Conservation (phyloP, 2,113 vertebrate genomes). For the Chroicocephalus ridibundus region DNA sequence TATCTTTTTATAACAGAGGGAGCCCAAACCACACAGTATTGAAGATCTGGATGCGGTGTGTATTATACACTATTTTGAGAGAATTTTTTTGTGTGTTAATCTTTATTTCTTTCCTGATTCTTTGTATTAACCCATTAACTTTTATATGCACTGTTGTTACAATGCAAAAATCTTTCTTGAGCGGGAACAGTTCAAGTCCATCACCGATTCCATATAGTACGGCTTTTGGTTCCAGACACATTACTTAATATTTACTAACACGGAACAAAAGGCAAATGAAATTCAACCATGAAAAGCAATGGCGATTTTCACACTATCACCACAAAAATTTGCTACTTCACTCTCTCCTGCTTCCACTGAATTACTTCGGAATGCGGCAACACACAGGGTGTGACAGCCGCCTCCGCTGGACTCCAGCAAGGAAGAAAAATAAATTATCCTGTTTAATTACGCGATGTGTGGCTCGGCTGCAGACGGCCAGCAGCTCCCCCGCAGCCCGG, state of each 20-base stretch:
- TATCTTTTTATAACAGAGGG: neutral
- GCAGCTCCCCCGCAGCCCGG: neutral
- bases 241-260: neutral
- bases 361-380: accelerated
- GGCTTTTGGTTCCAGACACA: neutral
- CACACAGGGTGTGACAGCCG: too few relatives aligned
- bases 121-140: neutral
- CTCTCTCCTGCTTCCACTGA: neutral
- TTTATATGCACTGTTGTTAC: neutral
- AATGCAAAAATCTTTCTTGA: neutral
- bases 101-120: neutral
- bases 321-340: neutral
- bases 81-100: neutral
- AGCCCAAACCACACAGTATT: neutral
- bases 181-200: neutral
- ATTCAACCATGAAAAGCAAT: neutral
- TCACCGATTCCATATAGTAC: neutral
- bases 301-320: neutral
- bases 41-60: neutral
- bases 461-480: too few relatives aligned
- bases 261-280: neutral
- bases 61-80: neutral
- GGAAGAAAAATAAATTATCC: accelerated
- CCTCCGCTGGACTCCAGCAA: neutral
- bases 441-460: neutral